Conservation (phyloP, 2,888 invertebrate species). For the Trachelus troglodyta region DNA sequence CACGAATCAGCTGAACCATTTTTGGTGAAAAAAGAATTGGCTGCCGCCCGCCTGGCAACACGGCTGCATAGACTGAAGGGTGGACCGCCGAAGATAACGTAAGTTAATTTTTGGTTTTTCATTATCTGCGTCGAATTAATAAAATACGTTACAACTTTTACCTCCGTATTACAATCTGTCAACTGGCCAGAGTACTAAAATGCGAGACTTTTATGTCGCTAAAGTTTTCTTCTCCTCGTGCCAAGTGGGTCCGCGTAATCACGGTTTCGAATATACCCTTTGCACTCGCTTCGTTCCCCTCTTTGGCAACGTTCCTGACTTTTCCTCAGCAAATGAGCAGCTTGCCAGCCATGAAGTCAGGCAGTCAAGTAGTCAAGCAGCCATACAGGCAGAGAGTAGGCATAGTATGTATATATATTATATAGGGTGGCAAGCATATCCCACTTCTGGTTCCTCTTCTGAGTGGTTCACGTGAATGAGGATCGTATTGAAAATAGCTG, state of each 20-base stretch:
- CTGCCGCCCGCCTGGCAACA: too few relatives aligned
- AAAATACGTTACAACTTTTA: neutral
- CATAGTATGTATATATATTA: neutral
- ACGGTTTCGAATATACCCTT: neutral
- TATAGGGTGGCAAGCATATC: neutral
- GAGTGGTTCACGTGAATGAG: slow-evolving; percentile 6
- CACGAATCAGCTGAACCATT: too few relatives aligned
- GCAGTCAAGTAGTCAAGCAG: neutral
- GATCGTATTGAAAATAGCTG: slow-evolving; percentile 9
- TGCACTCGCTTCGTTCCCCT: neutral
- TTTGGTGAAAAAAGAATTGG: too few relatives aligned
- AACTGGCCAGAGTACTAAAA: neutral
- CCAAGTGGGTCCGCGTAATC: slow-evolving; percentile 5
- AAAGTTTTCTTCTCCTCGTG: neutral
- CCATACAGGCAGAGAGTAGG: neutral
- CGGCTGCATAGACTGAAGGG: too few relatives aligned
- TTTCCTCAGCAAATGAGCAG: slow-evolving; percentile 4
- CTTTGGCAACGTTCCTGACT: neutral
- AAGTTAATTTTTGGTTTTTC: too few relatives aligned
- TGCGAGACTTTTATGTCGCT: neutral
- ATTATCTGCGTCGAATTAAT: too few relatives aligned
- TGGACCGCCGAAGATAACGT: too few relatives aligned
- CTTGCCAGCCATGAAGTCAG: neutral
- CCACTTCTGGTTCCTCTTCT: neutral
- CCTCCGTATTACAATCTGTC: neutral